Evolutionary conservation across 2,888 invertebrate genomes (phyloP), one percentile per base, ranked within the genome.

Genomic region (Drosophila setosimentum): DNA sequence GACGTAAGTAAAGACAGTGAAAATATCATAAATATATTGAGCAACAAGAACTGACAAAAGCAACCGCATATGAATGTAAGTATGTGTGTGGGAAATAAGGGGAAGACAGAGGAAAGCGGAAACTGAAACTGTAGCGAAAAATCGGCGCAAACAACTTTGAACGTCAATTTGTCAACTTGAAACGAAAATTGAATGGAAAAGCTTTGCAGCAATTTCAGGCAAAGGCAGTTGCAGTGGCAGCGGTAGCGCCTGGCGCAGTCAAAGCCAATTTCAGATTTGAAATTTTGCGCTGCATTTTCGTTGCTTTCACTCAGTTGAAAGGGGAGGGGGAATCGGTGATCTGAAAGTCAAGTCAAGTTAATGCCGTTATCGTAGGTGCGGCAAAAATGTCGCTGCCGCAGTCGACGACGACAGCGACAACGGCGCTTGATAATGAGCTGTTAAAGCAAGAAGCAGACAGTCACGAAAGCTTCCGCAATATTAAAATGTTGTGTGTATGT

Each of bases 101-200:
- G 63, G 40, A 50, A 55, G 54, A 54, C 49, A 49, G 57, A 54
- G 51, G 45, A 48, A 81, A 48, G 62, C 66, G 33, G 60, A 57
- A 83, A 86, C 69, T 72, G 60, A 78, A 84, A 90, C 71, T 90
- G 90, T 88, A 78, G 82, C 84, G 80, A 82, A 90, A 87, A 82
- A 78, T 87, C 89, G 80, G 87, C 82, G 87, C 91, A 89, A 90
- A 87, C 91, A 87, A 90, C 82, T 87, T 87, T 87, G 89, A 80
- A 87, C 85, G 90, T 89, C 89, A 90, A 87, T 87, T 87, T 87
- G 90, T 87, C 87, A 87, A 90, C 90, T 87, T 76, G 75, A 76
- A 84, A 82, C 80, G 87, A 89, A 84, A 90, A 87, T 90, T 83
- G 84, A 90, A 87, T 89, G 89, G 73, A 90, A 89, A 45, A 83